Percentiles rank a stretch among this genome's conserved stretches.
Evolutionary conservation across 1,140 invertebrate genomes (phyloP).

Genomic region (Formica selysi): DNA sequence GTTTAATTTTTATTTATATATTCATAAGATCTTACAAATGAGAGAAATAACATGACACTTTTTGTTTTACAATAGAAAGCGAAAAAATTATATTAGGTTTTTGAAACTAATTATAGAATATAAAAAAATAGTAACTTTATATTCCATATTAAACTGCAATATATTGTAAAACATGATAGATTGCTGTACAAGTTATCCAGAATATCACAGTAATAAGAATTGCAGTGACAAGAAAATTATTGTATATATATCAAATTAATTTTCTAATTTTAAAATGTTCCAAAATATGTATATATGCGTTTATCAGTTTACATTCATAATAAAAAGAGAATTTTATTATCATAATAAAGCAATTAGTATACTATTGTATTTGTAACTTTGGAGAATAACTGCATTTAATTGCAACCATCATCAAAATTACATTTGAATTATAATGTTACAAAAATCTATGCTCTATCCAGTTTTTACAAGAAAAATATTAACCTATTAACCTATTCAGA

Average conservation of each 20-base stretch:
- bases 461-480: neutral
- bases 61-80: conserved; percentile 34
- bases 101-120: conserved; percentile 25
- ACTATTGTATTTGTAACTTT: conserved; percentile 10
- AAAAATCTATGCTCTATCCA: conserved; percentile 17
- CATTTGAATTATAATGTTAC: neutral
- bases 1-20: conserved; percentile 12
- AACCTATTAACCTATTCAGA: neutral
- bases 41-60: conserved; percentile 31
- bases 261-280: conserved; percentile 8
- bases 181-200: conserved; percentile 44
- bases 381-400: neutral
- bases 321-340: neutral
- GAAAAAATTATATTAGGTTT: conserved; percentile 35
- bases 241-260: conserved; percentile 9
- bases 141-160: conserved; percentile 49
- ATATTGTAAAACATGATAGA: conserved; percentile 36
- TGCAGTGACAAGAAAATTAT: conserved; percentile 21
- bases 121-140: conserved; percentile 42
- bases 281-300: neutral
- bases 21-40: conserved; percentile 19
- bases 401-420: neutral
- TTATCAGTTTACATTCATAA: neutral
- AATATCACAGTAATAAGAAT: conserved; percentile 48
- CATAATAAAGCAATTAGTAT: conserved; percentile 19